Percentiles rank a stretch among this genome's conserved stretches.
phyloP scores from a whole-genome alignment of 1,140 invertebrate genomes.

The Drosophila malerkotliana region DNA sequence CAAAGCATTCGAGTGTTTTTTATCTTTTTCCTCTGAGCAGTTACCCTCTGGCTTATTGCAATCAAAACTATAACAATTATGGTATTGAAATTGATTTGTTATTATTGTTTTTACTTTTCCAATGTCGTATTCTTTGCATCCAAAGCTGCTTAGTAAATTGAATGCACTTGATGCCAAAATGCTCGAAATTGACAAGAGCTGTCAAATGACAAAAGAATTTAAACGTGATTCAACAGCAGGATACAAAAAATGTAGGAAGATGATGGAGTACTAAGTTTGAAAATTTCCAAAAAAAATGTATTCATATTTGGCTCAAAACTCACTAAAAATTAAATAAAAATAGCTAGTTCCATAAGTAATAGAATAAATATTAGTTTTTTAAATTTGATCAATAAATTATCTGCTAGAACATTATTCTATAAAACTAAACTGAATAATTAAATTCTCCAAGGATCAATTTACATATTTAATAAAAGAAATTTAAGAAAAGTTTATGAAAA shows the following conservation, averaged over 20 bases:
- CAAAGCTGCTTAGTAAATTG: constrained; percentile 50
- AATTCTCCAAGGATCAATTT: background rate
- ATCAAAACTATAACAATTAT: constrained; percentile 37
- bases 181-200: constrained; percentile 29
- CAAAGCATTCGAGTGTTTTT: constrained; percentile 33
- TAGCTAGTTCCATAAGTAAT: too few species aligned
- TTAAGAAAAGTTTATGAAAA: background rate
- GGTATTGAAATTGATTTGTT: constrained; percentile 42
- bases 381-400: too few species aligned
- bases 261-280: constrained; percentile 3
- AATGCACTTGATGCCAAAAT: constrained; percentile 18
- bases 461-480: background rate
- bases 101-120: constrained; percentile 1
- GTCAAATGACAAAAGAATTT: constrained; percentile 18
- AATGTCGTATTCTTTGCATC: background rate
- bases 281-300: constrained; percentile 27
- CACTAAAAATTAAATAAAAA: background rate
- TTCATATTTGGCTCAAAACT: constrained; percentile 26
- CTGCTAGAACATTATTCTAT: background rate
- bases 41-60: constrained; percentile 18
- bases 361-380: too few species aligned
- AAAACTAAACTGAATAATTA: background rate
- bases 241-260: background rate
- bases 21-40: background rate
- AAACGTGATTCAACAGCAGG: constrained; percentile 8